Conservation (phyloP, 2,797 vertebrate species). For the Petrocephalus schoutedeni region DNA sequence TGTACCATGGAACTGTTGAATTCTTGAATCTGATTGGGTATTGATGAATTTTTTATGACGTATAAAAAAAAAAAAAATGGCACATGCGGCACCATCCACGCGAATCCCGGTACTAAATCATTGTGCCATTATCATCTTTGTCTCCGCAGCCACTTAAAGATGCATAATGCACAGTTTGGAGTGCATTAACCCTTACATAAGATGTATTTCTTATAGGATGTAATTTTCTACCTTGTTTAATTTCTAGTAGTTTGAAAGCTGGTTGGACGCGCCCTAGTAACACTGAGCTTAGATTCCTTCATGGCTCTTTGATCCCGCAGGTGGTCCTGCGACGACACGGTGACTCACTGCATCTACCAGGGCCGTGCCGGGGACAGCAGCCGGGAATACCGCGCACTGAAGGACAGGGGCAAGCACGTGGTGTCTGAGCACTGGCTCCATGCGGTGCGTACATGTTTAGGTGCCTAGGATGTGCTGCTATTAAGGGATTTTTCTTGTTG, state of each 20-base stretch:
- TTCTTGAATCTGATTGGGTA: background rate
- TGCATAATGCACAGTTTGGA: background rate
- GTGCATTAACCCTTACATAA: background rate
- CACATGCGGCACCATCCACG: background rate
- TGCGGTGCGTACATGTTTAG: conserved; percentile 63
- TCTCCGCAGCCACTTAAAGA: background rate
- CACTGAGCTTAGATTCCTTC: background rate
- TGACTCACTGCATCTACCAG: conserved; percentile 96
- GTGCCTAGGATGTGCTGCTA: background rate
- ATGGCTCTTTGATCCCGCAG: conserved; percentile 47
- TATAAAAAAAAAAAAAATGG: no score
- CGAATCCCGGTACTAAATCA: background rate
- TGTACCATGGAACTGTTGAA: background rate
- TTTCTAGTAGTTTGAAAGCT: background rate
- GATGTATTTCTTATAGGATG: background rate
- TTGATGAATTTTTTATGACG: background rate
- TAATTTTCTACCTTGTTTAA: background rate
- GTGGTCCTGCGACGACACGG: conserved; percentile 88
- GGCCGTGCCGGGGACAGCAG: conserved; percentile 85
- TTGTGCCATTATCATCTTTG: background rate
- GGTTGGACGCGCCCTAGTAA: background rate
- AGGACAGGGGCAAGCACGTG: conserved; percentile 80
- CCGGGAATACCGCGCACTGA: conserved; percentile 84
- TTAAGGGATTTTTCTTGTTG: background rate
- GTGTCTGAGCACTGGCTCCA: conserved; percentile 94